These are phyloP conservation scores for Tetramorium bicarinatum DNA, from an alignment of 2,888 invertebrate species.

Conservation along the genomic window DNA sequence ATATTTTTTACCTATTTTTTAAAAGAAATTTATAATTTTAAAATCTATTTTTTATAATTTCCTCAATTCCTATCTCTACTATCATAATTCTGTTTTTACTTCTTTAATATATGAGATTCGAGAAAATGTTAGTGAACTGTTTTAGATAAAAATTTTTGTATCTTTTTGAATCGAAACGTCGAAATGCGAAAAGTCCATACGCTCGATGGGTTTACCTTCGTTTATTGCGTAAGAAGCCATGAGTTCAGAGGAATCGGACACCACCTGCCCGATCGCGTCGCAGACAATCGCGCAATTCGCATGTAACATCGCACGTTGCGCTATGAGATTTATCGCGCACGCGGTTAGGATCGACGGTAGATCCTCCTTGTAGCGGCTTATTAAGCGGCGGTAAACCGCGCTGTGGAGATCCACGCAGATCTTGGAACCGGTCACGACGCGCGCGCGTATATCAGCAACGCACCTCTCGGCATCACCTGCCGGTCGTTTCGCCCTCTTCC, in stretches of 20 bases:
- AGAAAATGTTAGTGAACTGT: neutral
- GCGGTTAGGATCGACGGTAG: slow-evolving; percentile 58
- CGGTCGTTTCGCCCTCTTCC: slow-evolving; percentile 56
- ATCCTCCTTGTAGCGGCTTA: slow-evolving; percentile 80
- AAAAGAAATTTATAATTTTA: neutral
- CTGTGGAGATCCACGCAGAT: slow-evolving; percentile 65
- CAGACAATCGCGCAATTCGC: slow-evolving; percentile 63
- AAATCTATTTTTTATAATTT: neutral
- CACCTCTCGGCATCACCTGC: slow-evolving; percentile 80
- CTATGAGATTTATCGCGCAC: slow-evolving; percentile 71
- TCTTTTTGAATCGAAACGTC: neutral
- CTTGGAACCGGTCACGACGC: slow-evolving; percentile 79
- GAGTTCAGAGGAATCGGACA: slow-evolving; percentile 29
- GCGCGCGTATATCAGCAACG: slow-evolving; percentile 59
- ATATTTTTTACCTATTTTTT: neutral
- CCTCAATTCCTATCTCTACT: neutral
- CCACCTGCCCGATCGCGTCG: slow-evolving; percentile 64
- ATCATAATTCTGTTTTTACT: neutral
- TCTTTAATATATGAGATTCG: neutral
- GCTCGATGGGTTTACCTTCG: slow-evolving; percentile 35
- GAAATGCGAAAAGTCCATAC: slow-evolving; percentile 9
- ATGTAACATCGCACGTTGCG: slow-evolving; percentile 58
- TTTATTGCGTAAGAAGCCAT: slow-evolving; percentile 27
- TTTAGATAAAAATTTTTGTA: neutral
- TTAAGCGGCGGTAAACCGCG: slow-evolving; percentile 81